Percentiles rank a stretch among this genome's conserved stretches.
These are phyloP conservation scores for Emberiza fucata DNA, from an alignment of 2,113 vertebrate genomes.

Conservation along the genomic window DNA sequence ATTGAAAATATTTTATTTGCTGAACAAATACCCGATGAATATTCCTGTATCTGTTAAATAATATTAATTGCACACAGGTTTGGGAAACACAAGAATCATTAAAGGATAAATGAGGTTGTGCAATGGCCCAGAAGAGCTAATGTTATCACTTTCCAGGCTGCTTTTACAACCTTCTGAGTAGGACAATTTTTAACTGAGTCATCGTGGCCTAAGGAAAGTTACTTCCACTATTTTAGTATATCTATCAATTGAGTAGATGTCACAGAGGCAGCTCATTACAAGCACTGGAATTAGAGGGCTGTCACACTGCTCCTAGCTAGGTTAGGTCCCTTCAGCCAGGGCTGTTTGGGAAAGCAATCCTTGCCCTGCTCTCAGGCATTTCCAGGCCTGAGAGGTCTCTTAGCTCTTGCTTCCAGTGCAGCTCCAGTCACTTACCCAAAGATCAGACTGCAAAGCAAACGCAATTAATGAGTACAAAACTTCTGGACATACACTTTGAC, in stretches of 20 bases:
- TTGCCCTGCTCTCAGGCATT: background rate
- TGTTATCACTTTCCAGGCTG: conserved; percentile 40
- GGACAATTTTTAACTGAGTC: conserved; percentile 53
- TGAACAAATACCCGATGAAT: conserved; percentile 35
- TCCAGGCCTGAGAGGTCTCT: background rate
- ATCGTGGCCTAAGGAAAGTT: conserved; percentile 22
- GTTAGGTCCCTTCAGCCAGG: background rate
- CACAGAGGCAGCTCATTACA: background rate
- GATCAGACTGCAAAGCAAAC: background rate
- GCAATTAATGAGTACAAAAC: background rate
- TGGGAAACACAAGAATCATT: conserved; percentile 63
- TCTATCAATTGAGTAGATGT: background rate
- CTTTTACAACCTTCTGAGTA: conserved; percentile 28
- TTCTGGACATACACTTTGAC: background rate
- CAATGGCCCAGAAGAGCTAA: conserved; percentile 43
- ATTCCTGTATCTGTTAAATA: conserved; percentile 27
- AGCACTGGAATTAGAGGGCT: background rate
- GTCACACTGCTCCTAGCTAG: background rate
- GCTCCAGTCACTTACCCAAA: background rate
- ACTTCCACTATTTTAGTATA: background rate
- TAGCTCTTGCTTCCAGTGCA: background rate
- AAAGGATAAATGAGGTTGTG: conserved; percentile 50
- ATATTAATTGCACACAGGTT: conserved; percentile 58
- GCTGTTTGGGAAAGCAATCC: background rate
- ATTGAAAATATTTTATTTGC: conserved; percentile 65